Conservation (phyloP, 2,797 vertebrate genomes). For the Serranus cabrilla region DNA sequence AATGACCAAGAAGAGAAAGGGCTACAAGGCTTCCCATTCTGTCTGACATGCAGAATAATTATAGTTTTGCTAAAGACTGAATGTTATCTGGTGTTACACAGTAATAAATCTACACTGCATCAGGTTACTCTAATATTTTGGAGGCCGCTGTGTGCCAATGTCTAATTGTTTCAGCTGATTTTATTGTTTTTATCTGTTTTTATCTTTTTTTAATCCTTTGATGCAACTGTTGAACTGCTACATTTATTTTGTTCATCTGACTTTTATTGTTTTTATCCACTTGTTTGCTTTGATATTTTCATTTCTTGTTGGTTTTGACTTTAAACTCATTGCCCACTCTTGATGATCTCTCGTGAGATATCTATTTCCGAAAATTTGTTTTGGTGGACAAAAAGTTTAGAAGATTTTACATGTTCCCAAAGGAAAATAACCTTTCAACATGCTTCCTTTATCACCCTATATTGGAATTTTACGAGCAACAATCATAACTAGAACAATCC, state of each 20-base stretch:
- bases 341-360: no score
- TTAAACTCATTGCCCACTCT: no score
- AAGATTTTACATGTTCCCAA: not conserved
- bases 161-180: no score
- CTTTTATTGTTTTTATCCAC: no score
- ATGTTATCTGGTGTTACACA: not conserved
- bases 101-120: not conserved
- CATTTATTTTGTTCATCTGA: no score
- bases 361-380: not conserved
- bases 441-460: not conserved
- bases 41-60: slow-evolving; percentile 18
- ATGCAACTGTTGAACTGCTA: no score
- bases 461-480: not conserved
- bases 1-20: not conserved
- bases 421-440: not conserved
- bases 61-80: not conserved
- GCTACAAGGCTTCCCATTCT: not conserved
- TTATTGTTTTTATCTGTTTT: no score
- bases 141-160: no score
- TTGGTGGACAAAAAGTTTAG: not conserved
- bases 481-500: not conserved
- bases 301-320: no score
- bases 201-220: no score
- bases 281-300: no score
- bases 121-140: not conserved